Evolutionary conservation across 2,113 vertebrate species (phyloP).

Genomic region (Daubentonia madagascariensis): DNA sequence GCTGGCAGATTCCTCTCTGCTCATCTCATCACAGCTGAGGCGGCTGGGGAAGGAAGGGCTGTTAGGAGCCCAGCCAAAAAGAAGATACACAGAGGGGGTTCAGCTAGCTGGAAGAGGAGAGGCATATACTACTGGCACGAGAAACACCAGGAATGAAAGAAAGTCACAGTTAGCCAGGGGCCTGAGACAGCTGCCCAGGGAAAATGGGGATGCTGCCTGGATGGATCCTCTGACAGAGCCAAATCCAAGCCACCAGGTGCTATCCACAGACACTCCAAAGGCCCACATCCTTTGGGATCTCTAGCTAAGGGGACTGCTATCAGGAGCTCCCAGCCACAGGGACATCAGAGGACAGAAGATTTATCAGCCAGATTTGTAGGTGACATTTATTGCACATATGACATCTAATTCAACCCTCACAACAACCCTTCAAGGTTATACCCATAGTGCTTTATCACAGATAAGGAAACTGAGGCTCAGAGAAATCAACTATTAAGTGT

Average conservation of each 20-base stretch:
- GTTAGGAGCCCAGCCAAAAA: background rate
- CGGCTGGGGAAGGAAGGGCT: background rate
- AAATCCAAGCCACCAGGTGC: background rate
- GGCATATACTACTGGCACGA: background rate
- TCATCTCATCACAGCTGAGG: slow-evolving; percentile 16
- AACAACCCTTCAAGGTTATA: background rate
- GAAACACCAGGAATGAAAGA: background rate
- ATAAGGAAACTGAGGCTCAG: background rate
- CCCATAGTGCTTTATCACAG: background rate
- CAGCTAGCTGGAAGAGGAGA: background rate
- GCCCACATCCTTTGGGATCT: background rate
- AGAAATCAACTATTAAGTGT: background rate
- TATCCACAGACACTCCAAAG: background rate
- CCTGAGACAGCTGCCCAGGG: background rate
- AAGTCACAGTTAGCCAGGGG: background rate
- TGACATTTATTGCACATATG: background rate
- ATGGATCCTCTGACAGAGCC: background rate
- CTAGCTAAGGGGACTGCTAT: background rate
- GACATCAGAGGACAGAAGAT: background rate
- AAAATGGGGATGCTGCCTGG: background rate
- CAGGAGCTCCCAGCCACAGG: background rate
- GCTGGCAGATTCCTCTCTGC: background rate
- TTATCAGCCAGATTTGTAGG: background rate
- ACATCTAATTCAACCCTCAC: background rate
- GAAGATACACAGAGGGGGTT: background rate